Evolutionary conservation across 2,888 invertebrate genomes (phyloP).

Genomic region (Cosmia trapezina): DNA sequence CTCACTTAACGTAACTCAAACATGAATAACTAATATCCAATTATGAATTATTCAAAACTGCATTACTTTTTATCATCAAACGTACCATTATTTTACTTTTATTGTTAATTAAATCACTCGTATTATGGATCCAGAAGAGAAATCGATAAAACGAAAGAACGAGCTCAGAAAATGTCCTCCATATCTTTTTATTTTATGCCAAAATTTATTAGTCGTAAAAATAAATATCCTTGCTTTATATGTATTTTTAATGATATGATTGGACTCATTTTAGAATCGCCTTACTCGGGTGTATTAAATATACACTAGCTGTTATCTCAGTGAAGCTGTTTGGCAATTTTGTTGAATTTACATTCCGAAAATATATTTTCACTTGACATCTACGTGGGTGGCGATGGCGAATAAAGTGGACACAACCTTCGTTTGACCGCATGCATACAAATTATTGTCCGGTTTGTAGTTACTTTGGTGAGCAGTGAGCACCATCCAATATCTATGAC

Average conservation of each 20-base stretch:
- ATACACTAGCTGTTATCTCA: slow-evolving; percentile 49
- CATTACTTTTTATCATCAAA: slow-evolving; percentile 67
- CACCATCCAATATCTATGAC: not conserved
- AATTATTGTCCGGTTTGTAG: slow-evolving; percentile 4
- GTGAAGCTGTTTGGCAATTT: slow-evolving; percentile 45
- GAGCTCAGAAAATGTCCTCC: slow-evolving; percentile 79
- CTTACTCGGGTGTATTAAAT: slow-evolving; percentile 70
- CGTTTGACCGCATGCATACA: slow-evolving; percentile 33
- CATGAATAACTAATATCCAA: slow-evolving; percentile 53
- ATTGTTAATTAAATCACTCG: slow-evolving; percentile 80
- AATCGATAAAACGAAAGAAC: slow-evolving; percentile 81
- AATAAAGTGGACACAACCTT: slow-evolving; percentile 31
- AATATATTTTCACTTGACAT: slow-evolving; percentile 42
- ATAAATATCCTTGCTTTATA: slow-evolving; percentile 76
- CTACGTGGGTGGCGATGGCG: slow-evolving; percentile 59
- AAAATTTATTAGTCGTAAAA: slow-evolving; percentile 85
- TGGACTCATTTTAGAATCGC: slow-evolving; percentile 77
- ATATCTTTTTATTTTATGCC: slow-evolving; percentile 81
- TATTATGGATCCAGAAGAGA: slow-evolving; percentile 76
- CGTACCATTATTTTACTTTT: slow-evolving; percentile 73
- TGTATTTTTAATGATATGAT: slow-evolving; percentile 80
- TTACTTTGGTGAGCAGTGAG: not conserved
- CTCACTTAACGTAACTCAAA: slow-evolving; percentile 64
- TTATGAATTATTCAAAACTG: slow-evolving; percentile 63
- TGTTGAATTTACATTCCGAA: slow-evolving; percentile 39